These are phyloP conservation scores for Drosophila asahinai DNA, from an alignment of 1,140 invertebrate species.

Conservation along the genomic window DNA sequence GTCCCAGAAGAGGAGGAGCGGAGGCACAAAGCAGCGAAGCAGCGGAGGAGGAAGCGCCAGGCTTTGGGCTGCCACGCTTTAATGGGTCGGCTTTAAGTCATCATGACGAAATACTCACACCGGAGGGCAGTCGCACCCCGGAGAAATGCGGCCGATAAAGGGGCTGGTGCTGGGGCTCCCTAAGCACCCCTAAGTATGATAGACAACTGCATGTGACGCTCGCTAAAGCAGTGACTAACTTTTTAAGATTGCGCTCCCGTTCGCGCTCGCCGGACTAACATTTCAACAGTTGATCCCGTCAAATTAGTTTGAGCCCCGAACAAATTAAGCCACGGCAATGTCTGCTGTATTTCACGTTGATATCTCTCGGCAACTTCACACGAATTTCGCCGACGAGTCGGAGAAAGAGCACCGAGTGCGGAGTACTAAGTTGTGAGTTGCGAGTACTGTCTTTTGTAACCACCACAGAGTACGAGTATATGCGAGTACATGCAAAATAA, in stretches of 20 bases:
- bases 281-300: slow-evolving; percentile 48
- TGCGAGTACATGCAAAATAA: slow-evolving; percentile 64
- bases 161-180: not conserved
- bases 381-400: slow-evolving; percentile 39
- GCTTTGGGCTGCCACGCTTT: slow-evolving; percentile 46
- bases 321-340: slow-evolving; percentile 33
- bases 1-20: not conserved
- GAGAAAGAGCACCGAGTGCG: slow-evolving; percentile 15
- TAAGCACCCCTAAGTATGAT: slow-evolving; percentile 38
- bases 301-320: slow-evolving; percentile 44
- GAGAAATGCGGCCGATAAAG: slow-evolving; percentile 37
- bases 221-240: slow-evolving; percentile 39
- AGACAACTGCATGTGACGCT: slow-evolving; percentile 45
- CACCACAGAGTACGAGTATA: slow-evolving; percentile 19
- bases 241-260: slow-evolving; percentile 35
- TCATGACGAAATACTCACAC: slow-evolving; percentile 20
- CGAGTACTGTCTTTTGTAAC: slow-evolving; percentile 34
- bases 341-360: slow-evolving; percentile 30
- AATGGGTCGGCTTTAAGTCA: slow-evolving; percentile 30
- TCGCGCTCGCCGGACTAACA: slow-evolving; percentile 14
- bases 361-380: slow-evolving; percentile 46
- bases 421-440: too few relatives aligned
- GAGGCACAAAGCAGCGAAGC: not conserved
- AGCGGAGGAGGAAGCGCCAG: slow-evolving; percentile 35
- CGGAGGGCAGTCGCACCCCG: slow-evolving; percentile 11